Evolutionary conservation across 2,888 invertebrate genomes (phyloP), one percentile per base, ranked within the genome.

Genomic region (Hyalella azteca): DNA sequence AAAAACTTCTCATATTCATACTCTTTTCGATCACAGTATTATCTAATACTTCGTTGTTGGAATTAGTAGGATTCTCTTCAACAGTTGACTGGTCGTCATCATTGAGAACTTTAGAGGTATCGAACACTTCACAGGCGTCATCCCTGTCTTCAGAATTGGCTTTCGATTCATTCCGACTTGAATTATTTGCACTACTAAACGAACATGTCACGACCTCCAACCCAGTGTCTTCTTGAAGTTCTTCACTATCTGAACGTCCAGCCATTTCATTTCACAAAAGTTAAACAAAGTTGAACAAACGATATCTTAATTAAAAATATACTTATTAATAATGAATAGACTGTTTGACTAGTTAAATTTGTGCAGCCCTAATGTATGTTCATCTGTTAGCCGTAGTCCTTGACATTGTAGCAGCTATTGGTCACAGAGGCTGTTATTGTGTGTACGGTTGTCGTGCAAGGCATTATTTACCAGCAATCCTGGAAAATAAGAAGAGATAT

Each of bases 281-380:
- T 19, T 54, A 54, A 54, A 54, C 19, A 26, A 54, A 22, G 22
- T 54, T 26, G 26, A 26, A 54, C 54, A 22, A 54, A n/a, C n/a
- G n/a, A n/a, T n/a, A n/a, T n/a, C n/a, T n/a, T n/a, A 45, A 45
- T 15, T 45, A 45, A 45, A 45, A 45, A 9, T 45, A 15, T 45
- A n/a, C 32, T 66, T 66, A 66, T 5, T 7, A 66, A 22, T 32
- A 54, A 36, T 66, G 66, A 66, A 66, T 66, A 66, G 66, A 66
- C 32, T 66, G 32, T 66, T 36, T 66, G 66, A 66, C 66, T 66
- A 66, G 66, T 32, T 29, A 11, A 36, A 36, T 66, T n/a, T 3
- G 66, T 5, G n/a, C n/a, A 7, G 22, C 26, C 36, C 3, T 7
- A 4, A n/a, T 29, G 29, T 29, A 54, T 54, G 26, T 9, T 7